phyloP scores from a whole-genome alignment of 2,113 vertebrate genomes.

The Notarius quadriscutis region DNA sequence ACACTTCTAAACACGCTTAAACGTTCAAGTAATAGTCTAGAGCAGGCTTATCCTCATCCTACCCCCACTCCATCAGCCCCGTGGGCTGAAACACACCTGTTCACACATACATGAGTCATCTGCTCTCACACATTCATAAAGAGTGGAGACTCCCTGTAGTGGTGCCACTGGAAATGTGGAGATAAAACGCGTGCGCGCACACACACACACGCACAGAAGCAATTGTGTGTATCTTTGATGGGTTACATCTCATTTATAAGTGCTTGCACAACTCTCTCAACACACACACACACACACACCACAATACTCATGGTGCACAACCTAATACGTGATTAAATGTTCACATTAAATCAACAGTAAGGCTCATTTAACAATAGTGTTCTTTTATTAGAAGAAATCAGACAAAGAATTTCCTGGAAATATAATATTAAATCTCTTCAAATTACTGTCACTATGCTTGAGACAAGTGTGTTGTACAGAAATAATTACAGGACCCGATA shows the following conservation, averaged over 20 bases:
- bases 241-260: background rate
- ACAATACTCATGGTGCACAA: background rate
- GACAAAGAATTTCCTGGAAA: background rate
- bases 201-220: slow-evolving; percentile 16
- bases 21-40: background rate
- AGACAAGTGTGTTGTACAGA: background rate
- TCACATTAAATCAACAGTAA: background rate
- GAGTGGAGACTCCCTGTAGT: slow-evolving; percentile 15
- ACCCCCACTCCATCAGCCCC: background rate
- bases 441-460: background rate
- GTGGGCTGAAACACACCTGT: slow-evolving; percentile 15
- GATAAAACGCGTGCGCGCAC: slow-evolving; percentile 17
- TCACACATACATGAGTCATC: slow-evolving; percentile 29
- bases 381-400: background rate
- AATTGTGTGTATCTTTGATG: background rate
- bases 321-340: background rate
- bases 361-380: background rate
- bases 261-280: background rate
- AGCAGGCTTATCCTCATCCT: background rate
- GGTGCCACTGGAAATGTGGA: background rate
- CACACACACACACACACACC: background rate
- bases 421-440: background rate
- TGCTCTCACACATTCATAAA: slow-evolving; percentile 21
- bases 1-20: slow-evolving; percentile 13
- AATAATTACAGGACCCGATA: background rate